A percentile compares a stretch with the other conserved stretches of the same genome.
Evolutionary conservation across 2,888 invertebrate genomes (phyloP).

Genomic region (Lycocerus yunnanus): DNA sequence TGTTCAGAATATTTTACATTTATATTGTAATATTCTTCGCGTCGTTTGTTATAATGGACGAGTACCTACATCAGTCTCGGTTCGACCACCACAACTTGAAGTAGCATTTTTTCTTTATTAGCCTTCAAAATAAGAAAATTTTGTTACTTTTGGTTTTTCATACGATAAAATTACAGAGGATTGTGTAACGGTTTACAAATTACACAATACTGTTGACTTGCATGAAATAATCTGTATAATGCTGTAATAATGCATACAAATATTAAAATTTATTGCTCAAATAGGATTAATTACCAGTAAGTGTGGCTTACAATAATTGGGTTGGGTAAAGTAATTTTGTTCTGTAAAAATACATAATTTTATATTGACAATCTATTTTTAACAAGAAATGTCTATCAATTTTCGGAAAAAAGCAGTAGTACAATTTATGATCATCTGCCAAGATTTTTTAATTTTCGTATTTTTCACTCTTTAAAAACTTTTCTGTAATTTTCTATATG

Average conservation of each 20-base stretch:
- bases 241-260: background rate
- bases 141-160: background rate
- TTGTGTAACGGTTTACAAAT: background rate
- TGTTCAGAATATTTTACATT: background rate
- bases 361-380: no score
- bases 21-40: conserved; percentile 3
- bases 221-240: background rate
- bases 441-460: no score
- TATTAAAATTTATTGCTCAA: background rate
- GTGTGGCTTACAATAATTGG: no score
- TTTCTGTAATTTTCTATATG: no score
- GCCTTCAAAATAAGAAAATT: background rate
- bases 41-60: conserved; percentile 1
- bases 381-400: no score
- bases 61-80: background rate
- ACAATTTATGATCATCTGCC: no score
- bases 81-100: conserved; percentile 2
- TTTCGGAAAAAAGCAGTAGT: no score
- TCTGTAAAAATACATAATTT: no score
- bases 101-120: conserved; percentile 1
- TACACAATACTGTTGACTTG: background rate
- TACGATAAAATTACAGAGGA: background rate
- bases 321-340: no score
- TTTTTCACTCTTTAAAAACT: no score
- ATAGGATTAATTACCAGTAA: background rate